Evolutionary conservation across 2,797 vertebrate species (phyloP).

Genomic region (Myoxocephalus aenaeus): DNA sequence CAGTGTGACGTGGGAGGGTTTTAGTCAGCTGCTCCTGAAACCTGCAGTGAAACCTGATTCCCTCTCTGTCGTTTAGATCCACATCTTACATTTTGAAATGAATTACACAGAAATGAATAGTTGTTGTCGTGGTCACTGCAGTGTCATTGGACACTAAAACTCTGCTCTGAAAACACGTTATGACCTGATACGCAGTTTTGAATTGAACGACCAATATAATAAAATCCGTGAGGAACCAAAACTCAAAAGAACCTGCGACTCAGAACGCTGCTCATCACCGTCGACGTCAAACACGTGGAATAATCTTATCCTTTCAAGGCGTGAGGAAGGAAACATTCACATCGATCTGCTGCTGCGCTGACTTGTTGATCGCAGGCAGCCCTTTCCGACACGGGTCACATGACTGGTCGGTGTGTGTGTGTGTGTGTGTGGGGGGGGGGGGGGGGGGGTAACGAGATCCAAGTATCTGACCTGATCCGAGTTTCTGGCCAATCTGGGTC

Average conservation of each 20-base stretch:
- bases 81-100: too few relatives aligned
- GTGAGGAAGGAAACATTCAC: background rate
- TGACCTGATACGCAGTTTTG: background rate
- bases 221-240: background rate
- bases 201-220: background rate
- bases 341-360: constrained; percentile 33
- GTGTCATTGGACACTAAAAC: background rate
- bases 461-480: constrained; percentile 39
- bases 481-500: constrained; percentile 71
- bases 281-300: background rate
- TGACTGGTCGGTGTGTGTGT: constrained; percentile 22
- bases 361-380: constrained; percentile 46
- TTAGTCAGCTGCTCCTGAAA: background rate
- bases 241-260: background rate
- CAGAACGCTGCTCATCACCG: background rate
- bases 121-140: background rate
- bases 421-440: too few relatives aligned
- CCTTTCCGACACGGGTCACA: constrained; percentile 27
- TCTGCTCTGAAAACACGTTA: background rate
- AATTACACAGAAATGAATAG: background rate
- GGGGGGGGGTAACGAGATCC: constrained; percentile 3
- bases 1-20: background rate
- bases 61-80: too few relatives aligned
- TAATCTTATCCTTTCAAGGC: background rate
- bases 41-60: background rate